phyloP scores from a whole-genome alignment of 2,113 vertebrate genomes.

The Gallinago media region DNA sequence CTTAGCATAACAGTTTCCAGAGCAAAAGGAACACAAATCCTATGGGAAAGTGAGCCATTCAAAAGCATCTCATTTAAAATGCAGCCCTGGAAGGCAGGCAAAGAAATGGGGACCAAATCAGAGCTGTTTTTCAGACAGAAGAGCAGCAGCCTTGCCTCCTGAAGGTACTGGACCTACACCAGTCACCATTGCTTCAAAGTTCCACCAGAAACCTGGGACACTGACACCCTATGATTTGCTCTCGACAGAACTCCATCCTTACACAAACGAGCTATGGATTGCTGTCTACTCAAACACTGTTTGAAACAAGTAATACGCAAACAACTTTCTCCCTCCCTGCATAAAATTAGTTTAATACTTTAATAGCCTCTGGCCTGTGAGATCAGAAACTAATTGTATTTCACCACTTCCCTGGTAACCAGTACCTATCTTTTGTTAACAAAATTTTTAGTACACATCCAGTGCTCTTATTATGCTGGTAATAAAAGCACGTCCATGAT shows the following conservation, averaged over 20 bases:
- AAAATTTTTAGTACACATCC: not conserved
- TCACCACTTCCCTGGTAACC: not conserved
- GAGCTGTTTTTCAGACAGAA: not conserved
- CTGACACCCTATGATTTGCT: not conserved
- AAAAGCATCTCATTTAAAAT: not conserved
- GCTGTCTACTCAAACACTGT: not conserved
- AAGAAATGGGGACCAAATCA: not conserved
- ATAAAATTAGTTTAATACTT: not conserved
- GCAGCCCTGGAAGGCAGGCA: not conserved
- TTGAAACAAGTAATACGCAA: not conserved
- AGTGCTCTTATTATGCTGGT: not conserved
- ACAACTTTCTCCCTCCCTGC: not conserved
- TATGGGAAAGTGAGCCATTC: not conserved
- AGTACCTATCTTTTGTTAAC: not conserved
- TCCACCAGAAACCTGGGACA: not conserved
- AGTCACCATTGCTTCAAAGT: not conserved
- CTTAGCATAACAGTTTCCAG: accelerated
- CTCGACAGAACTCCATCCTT: not conserved
- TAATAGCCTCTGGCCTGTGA: not conserved
- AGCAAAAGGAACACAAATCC: not conserved
- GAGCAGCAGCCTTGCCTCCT: not conserved
- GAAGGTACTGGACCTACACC: not conserved
- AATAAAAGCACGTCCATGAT: not conserved
- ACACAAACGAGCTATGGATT: not conserved
- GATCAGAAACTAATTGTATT: not conserved